Base-by-base conservation (phyloP, 35 echinoderm and acorn worm species). In the Lytechinus variegatus region DNA sequence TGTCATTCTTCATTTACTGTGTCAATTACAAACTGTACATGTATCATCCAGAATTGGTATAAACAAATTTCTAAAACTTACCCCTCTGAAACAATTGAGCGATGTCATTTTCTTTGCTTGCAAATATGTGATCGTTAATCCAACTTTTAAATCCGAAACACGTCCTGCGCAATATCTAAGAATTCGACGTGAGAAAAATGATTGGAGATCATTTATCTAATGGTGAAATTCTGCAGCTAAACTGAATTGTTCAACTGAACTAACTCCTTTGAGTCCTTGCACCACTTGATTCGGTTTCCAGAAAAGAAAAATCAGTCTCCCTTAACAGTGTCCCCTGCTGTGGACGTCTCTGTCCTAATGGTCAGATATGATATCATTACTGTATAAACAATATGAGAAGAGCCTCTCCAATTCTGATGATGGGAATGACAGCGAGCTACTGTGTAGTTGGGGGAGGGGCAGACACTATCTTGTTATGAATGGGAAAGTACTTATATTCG, bases 51-150 rank as follows among this genome's bases (percentile, higher is more conserved):
- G 61, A 71, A 71, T 14, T 71, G 14, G 16, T 24, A 71, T 71
- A 0, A 19, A 71, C 61, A 19, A 19, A 21, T 24, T 21, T 44
- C 33, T 44, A 44, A 9, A 61, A 94, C 94, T 94, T 94, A 94
- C 94, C 33, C 52, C 19, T 94, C 94, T 58, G 94, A 94, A 94
- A 72, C 94, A 94, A 10, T 66, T 94, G 19, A 94, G 94, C 79
- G 94, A 94, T 61, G 94, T 66, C 94, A 94, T 94, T 58, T 56
- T 94, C 56, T 11, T 56, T 61, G 52, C 9, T 57, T 93, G 52
- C 91, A 11, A 19, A 14, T 13, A 19, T 71, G 61, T 71, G 61
- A 71, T 21, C 6, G 61, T 21, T 71, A 71, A 71, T 71, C 61
- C 61, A 3, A 19, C 61, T 71, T 71, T 71, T 71, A 71, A 21